Evolutionary conservation across 2,113 vertebrate genomes (phyloP).

Genomic region (Benitochromis conjunctus): DNA sequence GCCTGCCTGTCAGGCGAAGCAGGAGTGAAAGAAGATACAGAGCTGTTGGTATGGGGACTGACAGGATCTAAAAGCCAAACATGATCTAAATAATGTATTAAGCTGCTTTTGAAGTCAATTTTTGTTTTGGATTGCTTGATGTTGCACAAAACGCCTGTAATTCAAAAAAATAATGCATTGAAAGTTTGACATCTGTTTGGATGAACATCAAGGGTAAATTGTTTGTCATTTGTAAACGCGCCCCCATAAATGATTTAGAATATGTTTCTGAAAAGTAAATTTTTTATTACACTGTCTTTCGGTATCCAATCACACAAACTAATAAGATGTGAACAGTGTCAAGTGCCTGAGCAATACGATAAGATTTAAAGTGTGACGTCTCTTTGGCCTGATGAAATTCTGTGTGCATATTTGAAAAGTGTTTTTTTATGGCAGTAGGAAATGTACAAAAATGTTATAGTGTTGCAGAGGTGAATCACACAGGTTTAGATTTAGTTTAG

Average conservation of each 20-base stretch:
- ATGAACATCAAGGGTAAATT: background rate
- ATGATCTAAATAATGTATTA: conserved; percentile 24
- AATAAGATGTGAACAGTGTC: background rate
- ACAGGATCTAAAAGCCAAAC: background rate
- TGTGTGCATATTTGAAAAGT: background rate
- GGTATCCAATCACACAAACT: background rate
- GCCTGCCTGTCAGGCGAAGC: conserved; percentile 1
- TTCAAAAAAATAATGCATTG: background rate
- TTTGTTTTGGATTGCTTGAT: background rate
- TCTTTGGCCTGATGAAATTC: background rate
- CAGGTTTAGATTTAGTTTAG: background rate
- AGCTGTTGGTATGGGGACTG: background rate
- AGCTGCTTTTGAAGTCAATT: background rate
- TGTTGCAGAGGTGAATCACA: background rate
- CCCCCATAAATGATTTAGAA: background rate
- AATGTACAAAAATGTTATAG: background rate
- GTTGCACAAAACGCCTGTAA: background rate
- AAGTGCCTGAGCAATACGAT: background rate
- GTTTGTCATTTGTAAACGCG: background rate
- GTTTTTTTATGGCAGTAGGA: background rate
- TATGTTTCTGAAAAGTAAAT: background rate
- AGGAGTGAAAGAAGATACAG: background rate
- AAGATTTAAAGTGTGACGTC: background rate
- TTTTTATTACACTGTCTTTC: background rate
- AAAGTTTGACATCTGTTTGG: background rate